phyloP scores from a whole-genome alignment of 2,888 invertebrate genomes.

The Tetragonisca angustula region DNA sequence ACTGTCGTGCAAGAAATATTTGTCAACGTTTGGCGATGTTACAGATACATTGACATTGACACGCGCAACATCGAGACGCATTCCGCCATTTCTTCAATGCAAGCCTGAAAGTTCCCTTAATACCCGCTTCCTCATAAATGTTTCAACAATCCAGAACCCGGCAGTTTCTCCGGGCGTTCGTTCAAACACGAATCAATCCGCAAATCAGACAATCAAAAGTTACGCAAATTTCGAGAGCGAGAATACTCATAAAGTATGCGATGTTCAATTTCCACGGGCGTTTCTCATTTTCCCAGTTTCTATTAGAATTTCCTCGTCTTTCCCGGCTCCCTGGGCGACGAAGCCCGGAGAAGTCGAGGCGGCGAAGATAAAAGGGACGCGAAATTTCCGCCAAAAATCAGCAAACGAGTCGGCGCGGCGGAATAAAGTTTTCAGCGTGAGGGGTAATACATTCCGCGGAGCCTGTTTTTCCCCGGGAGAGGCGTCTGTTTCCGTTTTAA shows the following conservation, averaged over 20 bases:
- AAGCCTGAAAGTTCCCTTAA: not conserved
- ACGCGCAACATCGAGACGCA: not conserved
- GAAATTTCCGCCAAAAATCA: conserved; percentile 45
- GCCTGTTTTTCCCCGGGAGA: conserved; percentile 27
- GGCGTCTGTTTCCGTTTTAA: conserved; percentile 63
- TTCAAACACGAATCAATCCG: conserved; percentile 5
- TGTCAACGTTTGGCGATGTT: too few species aligned
- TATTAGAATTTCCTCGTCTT: conserved; percentile 3
- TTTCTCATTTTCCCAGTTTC: conserved; percentile 32
- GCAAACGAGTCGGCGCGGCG: conserved; percentile 19
- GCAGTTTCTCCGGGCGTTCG: not conserved
- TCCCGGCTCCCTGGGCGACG: not conserved
- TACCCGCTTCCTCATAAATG: not conserved
- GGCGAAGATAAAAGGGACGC: conserved; percentile 13
- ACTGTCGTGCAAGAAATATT: too few species aligned
- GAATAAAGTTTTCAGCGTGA: conserved; percentile 38
- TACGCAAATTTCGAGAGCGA: conserved; percentile 17
- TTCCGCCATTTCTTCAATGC: not conserved
- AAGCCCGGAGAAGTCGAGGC: not conserved
- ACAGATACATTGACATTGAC: not conserved
- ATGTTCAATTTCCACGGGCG: conserved; percentile 25
- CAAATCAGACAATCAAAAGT: conserved; percentile 23
- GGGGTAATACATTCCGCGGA: conserved; percentile 41
- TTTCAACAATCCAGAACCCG: not conserved
- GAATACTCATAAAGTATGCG: conserved; percentile 5